Conservation (phyloP, 1,140 invertebrate genomes). For the Meloidogyne chitwoodi region DNA sequence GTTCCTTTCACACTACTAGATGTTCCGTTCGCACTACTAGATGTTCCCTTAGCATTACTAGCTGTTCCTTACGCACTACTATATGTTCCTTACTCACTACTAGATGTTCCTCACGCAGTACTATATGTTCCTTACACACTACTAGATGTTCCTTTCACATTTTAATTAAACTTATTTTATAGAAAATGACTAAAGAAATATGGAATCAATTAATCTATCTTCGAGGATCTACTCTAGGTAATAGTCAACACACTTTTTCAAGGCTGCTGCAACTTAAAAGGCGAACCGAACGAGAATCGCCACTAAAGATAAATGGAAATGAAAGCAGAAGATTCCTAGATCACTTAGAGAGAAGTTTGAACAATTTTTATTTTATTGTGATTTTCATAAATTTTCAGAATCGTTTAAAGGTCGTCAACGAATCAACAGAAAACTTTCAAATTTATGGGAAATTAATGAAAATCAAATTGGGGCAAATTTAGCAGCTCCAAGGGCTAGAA, state of each 20-base stretch:
- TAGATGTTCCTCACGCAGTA: no score
- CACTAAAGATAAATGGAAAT: not conserved
- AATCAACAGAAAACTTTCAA: not conserved
- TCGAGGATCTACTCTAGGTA: not conserved
- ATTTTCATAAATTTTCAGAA: slow-evolving; percentile 10
- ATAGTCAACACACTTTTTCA: not conserved
- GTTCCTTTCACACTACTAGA: no score
- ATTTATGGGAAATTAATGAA: not conserved
- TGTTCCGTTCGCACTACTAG: no score
- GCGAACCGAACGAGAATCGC: slow-evolving; percentile 5
- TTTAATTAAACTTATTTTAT: not conserved
- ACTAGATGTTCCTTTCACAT: not conserved
- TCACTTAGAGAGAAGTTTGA: slow-evolving; percentile 23
- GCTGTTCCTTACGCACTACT: no score
- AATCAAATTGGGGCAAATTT: not conserved
- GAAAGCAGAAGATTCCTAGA: slow-evolving; percentile 15
- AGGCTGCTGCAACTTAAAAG: not conserved
- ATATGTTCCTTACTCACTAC: no score
- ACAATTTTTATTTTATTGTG: not conserved
- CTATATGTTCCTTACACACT: no score
- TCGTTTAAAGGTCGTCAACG: slow-evolving; percentile 23
- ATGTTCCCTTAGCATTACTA: no score
- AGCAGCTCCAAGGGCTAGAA: not conserved
- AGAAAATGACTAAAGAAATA: slow-evolving; percentile 20
- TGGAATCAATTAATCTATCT: slow-evolving; percentile 23